Evolutionary conservation across 2,797 vertebrate species (phyloP).

Genomic region (Salmo trutta): DNA sequence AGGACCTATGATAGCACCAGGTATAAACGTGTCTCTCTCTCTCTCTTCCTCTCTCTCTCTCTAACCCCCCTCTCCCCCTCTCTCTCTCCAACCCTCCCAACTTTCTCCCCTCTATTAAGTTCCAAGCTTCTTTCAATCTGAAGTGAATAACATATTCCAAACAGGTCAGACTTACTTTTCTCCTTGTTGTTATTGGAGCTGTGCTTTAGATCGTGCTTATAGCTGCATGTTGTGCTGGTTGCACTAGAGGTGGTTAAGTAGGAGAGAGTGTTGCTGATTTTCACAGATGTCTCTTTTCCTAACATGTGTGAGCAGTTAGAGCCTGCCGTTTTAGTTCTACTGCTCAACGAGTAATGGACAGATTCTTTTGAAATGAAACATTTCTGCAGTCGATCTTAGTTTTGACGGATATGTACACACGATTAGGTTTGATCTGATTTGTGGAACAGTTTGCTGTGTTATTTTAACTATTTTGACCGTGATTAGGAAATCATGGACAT

Average conservation of each 20-base stretch:
- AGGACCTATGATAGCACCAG: background rate
- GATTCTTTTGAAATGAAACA: background rate
- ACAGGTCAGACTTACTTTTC: constrained; percentile 76
- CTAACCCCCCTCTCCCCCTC: constrained; percentile 32
- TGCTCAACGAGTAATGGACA: constrained; percentile 8
- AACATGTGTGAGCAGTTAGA: constrained; percentile 23
- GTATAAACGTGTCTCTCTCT: background rate
- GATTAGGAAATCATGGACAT: constrained; percentile 7
- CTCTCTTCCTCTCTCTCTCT: constrained; percentile 26
- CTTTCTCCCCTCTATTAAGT: constrained; percentile 59
- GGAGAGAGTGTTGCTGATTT: constrained; percentile 16
- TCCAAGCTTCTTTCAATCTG: constrained; percentile 70
- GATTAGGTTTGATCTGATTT: constrained; percentile 14
- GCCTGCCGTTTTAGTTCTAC: constrained; percentile 17
- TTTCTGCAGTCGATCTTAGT: background rate
- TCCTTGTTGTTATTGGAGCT: constrained; percentile 54
- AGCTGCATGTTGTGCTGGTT: constrained; percentile 22
- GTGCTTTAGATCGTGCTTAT: constrained; percentile 29
- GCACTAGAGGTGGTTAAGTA: constrained; percentile 15
- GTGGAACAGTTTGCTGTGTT: constrained; percentile 10
- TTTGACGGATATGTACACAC: background rate
- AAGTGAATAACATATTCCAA: constrained; percentile 70
- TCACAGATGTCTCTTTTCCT: constrained; percentile 25
- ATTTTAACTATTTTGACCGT: constrained; percentile 20
- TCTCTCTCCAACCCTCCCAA: constrained; percentile 12